phyloP scores from a whole-genome alignment of 2,113 vertebrate species.

The Protobothrops mucrosquamatus region DNA sequence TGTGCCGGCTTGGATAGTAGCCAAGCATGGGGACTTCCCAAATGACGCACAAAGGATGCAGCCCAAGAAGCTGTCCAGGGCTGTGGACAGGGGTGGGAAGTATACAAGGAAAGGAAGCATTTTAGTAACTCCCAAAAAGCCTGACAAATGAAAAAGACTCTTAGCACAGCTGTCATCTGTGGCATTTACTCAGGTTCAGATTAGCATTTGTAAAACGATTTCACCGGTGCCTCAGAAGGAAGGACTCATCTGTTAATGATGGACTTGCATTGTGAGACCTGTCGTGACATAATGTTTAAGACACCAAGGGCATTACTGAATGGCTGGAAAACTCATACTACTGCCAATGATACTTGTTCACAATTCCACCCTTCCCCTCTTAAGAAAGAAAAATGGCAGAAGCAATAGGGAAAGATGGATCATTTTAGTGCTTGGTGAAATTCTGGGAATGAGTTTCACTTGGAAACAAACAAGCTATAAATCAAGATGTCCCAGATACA shows the following conservation, averaged over 20 bases:
- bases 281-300: background rate
- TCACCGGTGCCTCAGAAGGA: background rate
- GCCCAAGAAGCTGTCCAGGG: background rate
- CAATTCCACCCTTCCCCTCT: background rate
- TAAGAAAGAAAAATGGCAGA: background rate
- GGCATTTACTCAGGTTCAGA: background rate
- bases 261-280: background rate
- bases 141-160: background rate
- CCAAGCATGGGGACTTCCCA: conserved; percentile 16
- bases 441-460: background rate
- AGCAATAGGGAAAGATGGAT: background rate
- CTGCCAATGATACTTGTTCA: background rate
- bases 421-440: background rate
- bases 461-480: background rate
- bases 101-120: background rate
- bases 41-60: background rate
- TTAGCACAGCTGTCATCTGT: background rate
- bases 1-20: background rate
- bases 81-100: background rate
- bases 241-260: background rate
- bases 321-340: background rate
- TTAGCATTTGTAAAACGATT: background rate
- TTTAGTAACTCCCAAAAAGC: background rate
- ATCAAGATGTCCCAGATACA: background rate
- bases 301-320: background rate